Evolutionary conservation across 2,113 vertebrate genomes (phyloP), one percentile per base, ranked within the genome.

Genomic region (Stegastes partitus): DNA sequence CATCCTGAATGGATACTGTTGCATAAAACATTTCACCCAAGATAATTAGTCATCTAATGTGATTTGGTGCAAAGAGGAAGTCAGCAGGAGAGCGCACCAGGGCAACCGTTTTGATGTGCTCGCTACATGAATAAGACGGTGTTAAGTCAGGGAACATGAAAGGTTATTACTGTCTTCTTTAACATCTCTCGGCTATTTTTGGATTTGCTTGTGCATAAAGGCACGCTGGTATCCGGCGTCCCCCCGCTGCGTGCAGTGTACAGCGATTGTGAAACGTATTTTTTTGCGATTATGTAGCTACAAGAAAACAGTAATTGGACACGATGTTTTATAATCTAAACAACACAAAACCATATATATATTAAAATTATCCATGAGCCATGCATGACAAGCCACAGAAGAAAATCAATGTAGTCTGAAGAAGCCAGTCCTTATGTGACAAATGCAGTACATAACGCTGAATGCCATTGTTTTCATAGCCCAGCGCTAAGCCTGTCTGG

Each of bases 1-100:
- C 0, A 9, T 39, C 51, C 11, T 74, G 12, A 79, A 68, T 68
- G 28, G 21, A 71, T 49, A 12, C 34, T 34, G 55, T 44, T 47
- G 5, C 22, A 50, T 63, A 2, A 54, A 57, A 50, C 6, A 45
- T 72, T 68, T 64, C 23, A 47, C 7, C 18, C 8, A 19, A 54
- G 18, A 44, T 68, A 55, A 76, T n/a, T 61, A 73, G 39, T 18
- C 49, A 62, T 73, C 51, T 53, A 44, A 62, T 75, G 4, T 15
- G 34, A 74, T 69, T 75, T 68, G 59, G 31, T 76, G 55, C 19
- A 55, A 45, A 42, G 57, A 57, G 59, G 31, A 82, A 39, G 10
- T 62, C 34, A 23, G 66, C 42, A 42, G 42, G 21, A 44, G 34
- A 45, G 21, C 59, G 54, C 62, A 67, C 51, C 39, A 22, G 45